Conservation (phyloP, 2,888 invertebrate genomes). For the Limnephilus lunatus region DNA sequence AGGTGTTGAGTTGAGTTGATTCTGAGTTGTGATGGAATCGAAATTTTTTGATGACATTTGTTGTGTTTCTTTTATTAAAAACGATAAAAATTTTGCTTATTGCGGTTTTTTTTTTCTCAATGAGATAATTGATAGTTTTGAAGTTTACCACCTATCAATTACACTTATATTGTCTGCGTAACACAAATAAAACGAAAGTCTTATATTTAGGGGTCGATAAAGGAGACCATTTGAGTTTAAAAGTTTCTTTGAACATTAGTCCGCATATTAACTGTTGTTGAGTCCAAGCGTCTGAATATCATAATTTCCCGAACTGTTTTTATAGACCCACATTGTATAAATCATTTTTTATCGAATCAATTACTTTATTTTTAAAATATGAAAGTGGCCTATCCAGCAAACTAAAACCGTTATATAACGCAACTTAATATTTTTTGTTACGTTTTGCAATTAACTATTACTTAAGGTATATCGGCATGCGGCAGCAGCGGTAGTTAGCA, state of each 20-base stretch:
- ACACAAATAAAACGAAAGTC: not conserved
- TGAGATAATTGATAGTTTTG: not conserved
- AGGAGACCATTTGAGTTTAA: not conserved
- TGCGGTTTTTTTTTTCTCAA: not conserved
- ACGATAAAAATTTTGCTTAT: not conserved
- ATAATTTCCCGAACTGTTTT: not conserved
- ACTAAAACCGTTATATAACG: not conserved
- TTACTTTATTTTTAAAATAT: not conserved
- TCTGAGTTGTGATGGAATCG: too few species aligned
- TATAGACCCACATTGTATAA: not conserved
- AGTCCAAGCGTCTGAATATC: too few species aligned
- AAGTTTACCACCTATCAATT: not conserved
- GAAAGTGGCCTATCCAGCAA: not conserved
- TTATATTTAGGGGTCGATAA: not conserved
- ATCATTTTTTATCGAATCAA: not conserved
- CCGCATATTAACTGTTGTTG: too few species aligned
- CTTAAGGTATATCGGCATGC: not conserved
- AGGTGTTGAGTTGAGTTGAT: too few species aligned
- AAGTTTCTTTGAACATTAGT: not conserved
- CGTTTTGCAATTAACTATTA: not conserved
- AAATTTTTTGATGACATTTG: not conserved
- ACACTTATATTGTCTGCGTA: not conserved
- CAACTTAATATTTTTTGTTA: not conserved
- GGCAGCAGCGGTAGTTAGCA: not conserved
- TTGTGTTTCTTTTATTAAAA: not conserved